Percentiles rank a stretch among this genome's conserved stretches.
These are phyloP conservation scores for Euwallacea similis DNA, from an alignment of 1,140 invertebrate genomes.

Conservation along the genomic window DNA sequence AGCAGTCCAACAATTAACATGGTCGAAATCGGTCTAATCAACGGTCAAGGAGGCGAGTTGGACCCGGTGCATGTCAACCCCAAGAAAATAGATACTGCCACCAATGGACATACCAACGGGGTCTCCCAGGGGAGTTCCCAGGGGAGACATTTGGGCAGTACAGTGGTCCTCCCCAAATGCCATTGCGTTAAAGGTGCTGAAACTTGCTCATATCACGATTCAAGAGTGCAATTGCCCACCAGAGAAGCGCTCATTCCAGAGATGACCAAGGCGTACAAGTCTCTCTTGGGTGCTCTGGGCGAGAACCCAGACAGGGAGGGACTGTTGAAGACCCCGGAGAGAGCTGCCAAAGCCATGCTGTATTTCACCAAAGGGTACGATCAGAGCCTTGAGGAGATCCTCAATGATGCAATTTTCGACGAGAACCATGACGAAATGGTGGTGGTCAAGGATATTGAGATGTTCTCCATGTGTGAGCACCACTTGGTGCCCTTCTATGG, in stretches of 20 bases:
- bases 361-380: conserved; percentile 99
- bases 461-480: conserved; percentile 99
- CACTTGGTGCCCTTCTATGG: conserved; percentile 99
- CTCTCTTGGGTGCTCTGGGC: conserved; percentile 78
- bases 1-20: conserved; percentile 7
- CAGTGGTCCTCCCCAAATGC: conserved; percentile 28
- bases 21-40: conserved; percentile 31
- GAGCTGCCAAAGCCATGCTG: conserved; percentile 98
- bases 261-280: conserved; percentile 82
- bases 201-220: conserved; percentile 86
- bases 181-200: conserved; percentile 71
- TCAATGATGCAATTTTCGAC: conserved; percentile 97
- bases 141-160: conserved; percentile 1
- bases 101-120: conserved; percentile 15
- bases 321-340: conserved; percentile 93
- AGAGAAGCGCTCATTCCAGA: conserved; percentile 82
- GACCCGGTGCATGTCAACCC: conserved; percentile 12
- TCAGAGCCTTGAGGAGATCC: conserved; percentile 91
- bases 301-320: conserved; percentile 93
- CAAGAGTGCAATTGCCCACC: conserved; percentile 85
- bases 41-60: conserved; percentile 19
- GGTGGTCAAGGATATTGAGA: conserved; percentile 99
- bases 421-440: conserved; percentile 99
- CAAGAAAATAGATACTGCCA: conserved; percentile 11
- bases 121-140: neutral